Evolutionary conservation across 2,888 invertebrate genomes (phyloP).

Genomic region (Chaitophorus viminalis): DNA sequence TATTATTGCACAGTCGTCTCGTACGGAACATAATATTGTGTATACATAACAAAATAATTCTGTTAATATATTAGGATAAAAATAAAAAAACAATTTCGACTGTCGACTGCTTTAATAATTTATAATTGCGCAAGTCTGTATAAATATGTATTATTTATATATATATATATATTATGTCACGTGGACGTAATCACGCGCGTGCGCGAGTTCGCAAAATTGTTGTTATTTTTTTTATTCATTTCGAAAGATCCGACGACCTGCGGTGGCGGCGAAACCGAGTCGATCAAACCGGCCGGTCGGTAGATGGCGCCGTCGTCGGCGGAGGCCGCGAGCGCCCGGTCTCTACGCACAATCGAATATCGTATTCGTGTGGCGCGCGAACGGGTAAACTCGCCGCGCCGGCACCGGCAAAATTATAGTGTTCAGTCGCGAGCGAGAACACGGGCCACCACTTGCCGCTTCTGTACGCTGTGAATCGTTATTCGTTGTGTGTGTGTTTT

Average conservation of each 20-base stretch:
- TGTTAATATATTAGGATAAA: too few relatives aligned
- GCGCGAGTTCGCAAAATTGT: neutral
- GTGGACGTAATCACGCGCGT: neutral
- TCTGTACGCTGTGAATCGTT: conserved; percentile 23
- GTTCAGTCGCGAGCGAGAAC: conserved; percentile 61
- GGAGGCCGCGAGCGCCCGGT: conserved; percentile 21
- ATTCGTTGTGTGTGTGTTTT: neutral
- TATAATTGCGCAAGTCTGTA: neutral
- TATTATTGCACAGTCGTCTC: too few relatives aligned
- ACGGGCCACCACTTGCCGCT: conserved; percentile 58
- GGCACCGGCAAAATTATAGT: conserved; percentile 58
- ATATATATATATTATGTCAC: neutral
- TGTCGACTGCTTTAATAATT: too few relatives aligned
- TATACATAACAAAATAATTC: too few relatives aligned
- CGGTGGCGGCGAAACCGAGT: neutral
- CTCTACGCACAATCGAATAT: conserved; percentile 46
- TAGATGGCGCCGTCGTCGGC: conserved; percentile 28
- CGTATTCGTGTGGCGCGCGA: conserved; percentile 53
- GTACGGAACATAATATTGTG: too few relatives aligned
- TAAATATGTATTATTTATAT: too few relatives aligned
- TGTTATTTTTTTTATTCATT: neutral
- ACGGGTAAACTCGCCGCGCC: conserved; percentile 57
- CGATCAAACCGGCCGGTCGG: neutral
- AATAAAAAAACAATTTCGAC: too few relatives aligned
- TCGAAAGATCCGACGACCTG: too few relatives aligned